These are phyloP conservation scores for Calyptommatus sinebrachiatus DNA, from an alignment of 2,113 vertebrate genomes.

Conservation along the genomic window DNA sequence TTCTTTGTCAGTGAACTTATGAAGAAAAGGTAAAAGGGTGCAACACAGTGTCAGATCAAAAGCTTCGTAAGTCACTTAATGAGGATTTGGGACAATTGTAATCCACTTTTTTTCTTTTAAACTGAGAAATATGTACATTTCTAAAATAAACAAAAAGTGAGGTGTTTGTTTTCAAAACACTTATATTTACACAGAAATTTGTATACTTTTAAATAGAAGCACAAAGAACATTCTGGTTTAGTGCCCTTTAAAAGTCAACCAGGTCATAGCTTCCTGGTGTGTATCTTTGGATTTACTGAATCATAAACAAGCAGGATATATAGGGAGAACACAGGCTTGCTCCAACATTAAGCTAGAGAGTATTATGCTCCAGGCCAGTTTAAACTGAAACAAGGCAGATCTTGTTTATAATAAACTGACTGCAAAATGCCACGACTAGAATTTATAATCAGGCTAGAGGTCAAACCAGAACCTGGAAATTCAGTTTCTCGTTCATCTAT, in stretches of 20 bases:
- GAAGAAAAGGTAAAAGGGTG: background rate
- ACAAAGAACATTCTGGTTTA: background rate
- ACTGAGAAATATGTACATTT: no score
- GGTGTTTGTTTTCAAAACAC: background rate
- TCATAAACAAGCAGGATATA: constrained; percentile 26
- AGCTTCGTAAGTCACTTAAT: background rate
- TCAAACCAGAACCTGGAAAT: background rate
- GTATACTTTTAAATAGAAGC: background rate
- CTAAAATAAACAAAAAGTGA: no score
- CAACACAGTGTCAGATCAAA: background rate
- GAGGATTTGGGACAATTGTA: no score
- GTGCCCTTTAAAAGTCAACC: constrained; percentile 11
- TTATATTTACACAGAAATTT: background rate
- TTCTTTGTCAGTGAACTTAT: background rate
- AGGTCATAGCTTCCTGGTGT: constrained; percentile 14
- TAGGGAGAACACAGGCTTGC: constrained; percentile 22
- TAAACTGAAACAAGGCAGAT: constrained; percentile 5
- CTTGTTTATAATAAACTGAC: background rate
- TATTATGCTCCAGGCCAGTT: constrained; percentile 11
- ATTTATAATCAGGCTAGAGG: background rate
- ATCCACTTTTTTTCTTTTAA: no score
- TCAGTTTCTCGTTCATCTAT: no score
- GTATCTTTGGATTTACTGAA: constrained; percentile 19
- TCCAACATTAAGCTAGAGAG: constrained; percentile 5
- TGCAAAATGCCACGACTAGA: background rate